Evolutionary conservation across 2,113 vertebrate genomes (phyloP).

Genomic region (Siniperca knerii): DNA sequence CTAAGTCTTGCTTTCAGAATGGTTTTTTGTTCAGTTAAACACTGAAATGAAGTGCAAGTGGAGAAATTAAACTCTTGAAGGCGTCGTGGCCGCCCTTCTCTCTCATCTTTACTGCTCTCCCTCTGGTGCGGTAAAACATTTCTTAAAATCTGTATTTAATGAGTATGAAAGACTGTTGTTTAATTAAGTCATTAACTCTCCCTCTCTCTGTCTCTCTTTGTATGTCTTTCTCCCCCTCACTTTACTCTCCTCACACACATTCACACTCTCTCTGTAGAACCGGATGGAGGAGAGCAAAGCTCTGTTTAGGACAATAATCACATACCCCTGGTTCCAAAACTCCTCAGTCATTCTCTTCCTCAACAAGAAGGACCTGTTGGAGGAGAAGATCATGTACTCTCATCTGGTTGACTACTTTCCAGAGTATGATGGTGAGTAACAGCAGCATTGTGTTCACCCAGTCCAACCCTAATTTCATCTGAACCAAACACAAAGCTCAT

Average conservation of each 20-base stretch:
- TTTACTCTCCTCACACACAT: background rate
- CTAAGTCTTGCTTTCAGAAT: slow-evolving; percentile 2
- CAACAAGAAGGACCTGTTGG: slow-evolving; percentile 97
- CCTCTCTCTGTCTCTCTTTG: slow-evolving; percentile 7
- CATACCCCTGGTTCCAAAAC: slow-evolving; percentile 95
- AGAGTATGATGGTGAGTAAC: slow-evolving; percentile 93
- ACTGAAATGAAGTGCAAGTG: slow-evolving; percentile 34
- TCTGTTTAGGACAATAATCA: slow-evolving; percentile 95
- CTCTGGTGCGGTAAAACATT: slow-evolving; percentile 47
- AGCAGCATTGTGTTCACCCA: background rate
- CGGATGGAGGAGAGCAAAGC: slow-evolving; percentile 98
- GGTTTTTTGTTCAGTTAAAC: slow-evolving; percentile 48
- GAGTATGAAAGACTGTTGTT: slow-evolving; percentile 56
- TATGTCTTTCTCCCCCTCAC: slow-evolving; percentile 48
- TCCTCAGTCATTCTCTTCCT: slow-evolving; percentile 96
- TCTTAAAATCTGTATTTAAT: slow-evolving; percentile 64
- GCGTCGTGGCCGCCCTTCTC: slow-evolving; percentile 24
- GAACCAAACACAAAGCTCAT: background rate
- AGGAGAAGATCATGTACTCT: slow-evolving; percentile 97
- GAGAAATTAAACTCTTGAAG: slow-evolving; percentile 38
- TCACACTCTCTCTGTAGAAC: slow-evolving; percentile 77
- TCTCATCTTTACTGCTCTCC: slow-evolving; percentile 42
- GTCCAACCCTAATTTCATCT: background rate
- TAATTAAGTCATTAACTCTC: slow-evolving; percentile 59
- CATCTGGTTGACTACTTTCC: slow-evolving; percentile 97